Conservation (phyloP, 1,140 invertebrate genomes). For the Lordiphosa clarofinis region DNA sequence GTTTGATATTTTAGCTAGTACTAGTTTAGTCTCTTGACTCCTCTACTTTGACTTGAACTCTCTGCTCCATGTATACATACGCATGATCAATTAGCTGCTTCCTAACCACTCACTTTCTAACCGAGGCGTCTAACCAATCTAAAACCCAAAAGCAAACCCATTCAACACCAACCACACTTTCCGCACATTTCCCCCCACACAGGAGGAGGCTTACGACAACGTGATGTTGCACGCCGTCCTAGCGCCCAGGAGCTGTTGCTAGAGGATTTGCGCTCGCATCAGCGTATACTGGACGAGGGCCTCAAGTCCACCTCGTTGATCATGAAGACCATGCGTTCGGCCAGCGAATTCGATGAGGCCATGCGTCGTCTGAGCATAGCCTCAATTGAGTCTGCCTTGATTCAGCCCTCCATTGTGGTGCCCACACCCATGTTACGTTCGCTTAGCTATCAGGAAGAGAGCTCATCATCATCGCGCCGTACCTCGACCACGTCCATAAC, state of each 20-base stretch:
- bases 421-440: slow-evolving; percentile 71
- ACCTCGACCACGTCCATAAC: slow-evolving; percentile 61
- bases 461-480: slow-evolving; percentile 25
- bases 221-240: slow-evolving; percentile 31
- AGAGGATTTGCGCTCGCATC: slow-evolving; percentile 67
- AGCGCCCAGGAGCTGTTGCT: slow-evolving; percentile 66
- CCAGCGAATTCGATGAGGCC: slow-evolving; percentile 77
- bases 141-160: slow-evolving; percentile 25
- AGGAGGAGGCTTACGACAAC: slow-evolving; percentile 26
- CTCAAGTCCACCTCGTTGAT: slow-evolving; percentile 78
- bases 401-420: slow-evolving; percentile 59
- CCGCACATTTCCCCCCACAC: slow-evolving; percentile 59
- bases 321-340: slow-evolving; percentile 75
- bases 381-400: slow-evolving; percentile 63
- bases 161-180: slow-evolving; percentile 69
- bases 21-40: slow-evolving; percentile 52
- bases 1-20: slow-evolving; percentile 29
- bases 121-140: slow-evolving; percentile 26
- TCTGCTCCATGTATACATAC: slow-evolving; percentile 30
- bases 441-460: slow-evolving; percentile 68
- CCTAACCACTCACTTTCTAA: slow-evolving; percentile 46
- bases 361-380: slow-evolving; percentile 76
- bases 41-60: slow-evolving; percentile 62
- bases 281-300: slow-evolving; percentile 70
- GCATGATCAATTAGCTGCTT: slow-evolving; percentile 53